Evolutionary conservation across 1,140 invertebrate species (phyloP).

Genomic region (Euwallacea fornicatus): DNA sequence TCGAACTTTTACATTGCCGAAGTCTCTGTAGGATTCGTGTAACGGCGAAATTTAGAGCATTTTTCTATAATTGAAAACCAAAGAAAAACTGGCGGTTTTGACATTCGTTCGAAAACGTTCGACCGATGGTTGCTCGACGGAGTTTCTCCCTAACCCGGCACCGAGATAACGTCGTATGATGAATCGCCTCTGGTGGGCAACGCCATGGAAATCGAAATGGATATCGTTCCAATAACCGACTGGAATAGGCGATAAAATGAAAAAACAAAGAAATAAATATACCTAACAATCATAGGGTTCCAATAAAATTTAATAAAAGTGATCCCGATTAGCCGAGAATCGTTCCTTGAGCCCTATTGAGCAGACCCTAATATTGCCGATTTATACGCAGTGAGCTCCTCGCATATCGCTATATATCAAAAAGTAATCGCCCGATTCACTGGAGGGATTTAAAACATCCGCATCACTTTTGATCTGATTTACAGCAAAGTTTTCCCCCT

Average conservation of each 20-base stretch:
- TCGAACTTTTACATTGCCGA: no score
- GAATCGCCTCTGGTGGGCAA: no score
- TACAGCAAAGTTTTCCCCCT: conserved; percentile 14
- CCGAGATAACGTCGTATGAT: no score
- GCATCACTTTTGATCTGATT: conserved; percentile 28
- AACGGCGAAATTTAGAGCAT: no score
- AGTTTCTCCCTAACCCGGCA: no score
- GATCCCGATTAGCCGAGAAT: conserved; percentile 14
- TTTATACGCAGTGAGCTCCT: conserved; percentile 24
- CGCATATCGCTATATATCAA: conserved; percentile 20
- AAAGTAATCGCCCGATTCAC: conserved; percentile 29
- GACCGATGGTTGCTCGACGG: no score
- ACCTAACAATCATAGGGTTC: not conserved
- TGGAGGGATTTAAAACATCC: conserved; percentile 27
- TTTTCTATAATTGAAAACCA: not conserved
- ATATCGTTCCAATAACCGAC: not conserved
- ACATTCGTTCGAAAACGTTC: not conserved
- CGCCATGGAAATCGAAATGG: not conserved
- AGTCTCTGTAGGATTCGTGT: no score
- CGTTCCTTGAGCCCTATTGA: conserved; percentile 27
- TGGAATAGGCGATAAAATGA: not conserved
- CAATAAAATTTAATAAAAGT: conserved; percentile 14
- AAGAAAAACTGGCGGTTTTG: not conserved
- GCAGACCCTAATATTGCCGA: conserved; percentile 20
- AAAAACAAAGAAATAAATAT: not conserved